Conservation (phyloP, 2,888 invertebrate genomes). For the Eulithis prunata region DNA sequence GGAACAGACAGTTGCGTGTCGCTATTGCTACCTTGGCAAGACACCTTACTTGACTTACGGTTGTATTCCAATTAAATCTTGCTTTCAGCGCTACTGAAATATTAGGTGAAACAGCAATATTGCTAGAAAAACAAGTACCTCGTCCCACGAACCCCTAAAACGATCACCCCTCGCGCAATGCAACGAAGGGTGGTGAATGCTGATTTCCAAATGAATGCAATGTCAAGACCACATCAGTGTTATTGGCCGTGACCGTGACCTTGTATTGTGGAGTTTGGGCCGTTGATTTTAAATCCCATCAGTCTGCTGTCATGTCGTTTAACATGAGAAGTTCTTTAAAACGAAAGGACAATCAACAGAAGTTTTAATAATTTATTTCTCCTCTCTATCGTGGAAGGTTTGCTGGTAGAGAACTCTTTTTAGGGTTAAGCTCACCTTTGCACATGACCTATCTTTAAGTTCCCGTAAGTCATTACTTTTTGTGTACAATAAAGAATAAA, state of each 20-base stretch:
- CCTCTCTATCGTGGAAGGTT: too few relatives aligned
- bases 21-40: conserved; percentile 29
- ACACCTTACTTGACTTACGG: background rate
- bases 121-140: too few relatives aligned
- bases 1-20: conserved; percentile 44
- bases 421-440: too few relatives aligned
- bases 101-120: too few relatives aligned
- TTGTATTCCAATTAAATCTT: background rate
- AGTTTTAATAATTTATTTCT: too few relatives aligned
- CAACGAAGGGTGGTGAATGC: background rate
- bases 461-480: too few relatives aligned
- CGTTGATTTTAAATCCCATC: conserved; percentile 10
- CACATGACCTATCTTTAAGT: too few relatives aligned
- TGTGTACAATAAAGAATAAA: too few relatives aligned
- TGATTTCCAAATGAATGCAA: conserved; percentile 22
- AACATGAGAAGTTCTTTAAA: background rate
- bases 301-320: conserved; percentile 5
- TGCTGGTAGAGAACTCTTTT: too few relatives aligned
- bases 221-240: conserved; percentile 34
- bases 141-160: background rate
- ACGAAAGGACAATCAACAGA: background rate
- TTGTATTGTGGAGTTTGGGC: conserved; percentile 19
- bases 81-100: background rate
- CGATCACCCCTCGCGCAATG: background rate
- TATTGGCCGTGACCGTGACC: conserved; percentile 34